Conservation (phyloP, 1,140 invertebrate genomes). For the Hesperophylax magnus region DNA sequence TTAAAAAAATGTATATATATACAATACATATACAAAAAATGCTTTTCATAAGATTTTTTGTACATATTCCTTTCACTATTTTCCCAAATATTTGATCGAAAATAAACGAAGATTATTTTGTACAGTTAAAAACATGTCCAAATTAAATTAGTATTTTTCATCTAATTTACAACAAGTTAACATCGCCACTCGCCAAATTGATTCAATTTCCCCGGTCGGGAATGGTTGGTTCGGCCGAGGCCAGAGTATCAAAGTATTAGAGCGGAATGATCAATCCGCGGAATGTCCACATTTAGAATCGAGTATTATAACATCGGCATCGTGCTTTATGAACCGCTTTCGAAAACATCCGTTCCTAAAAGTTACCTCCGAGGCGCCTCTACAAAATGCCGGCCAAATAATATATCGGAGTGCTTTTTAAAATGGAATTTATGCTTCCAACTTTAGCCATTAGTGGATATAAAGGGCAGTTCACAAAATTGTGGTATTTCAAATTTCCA, state of each 20-base stretch:
- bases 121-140: too few relatives aligned
- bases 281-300: constrained; percentile 33
- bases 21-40: too few relatives aligned
- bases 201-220: not conserved
- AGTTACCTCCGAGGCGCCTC: constrained; percentile 34
- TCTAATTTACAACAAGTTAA: not conserved
- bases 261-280: constrained; percentile 3
- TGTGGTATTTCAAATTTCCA: too few relatives aligned
- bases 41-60: too few relatives aligned
- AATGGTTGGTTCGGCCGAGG: not conserved
- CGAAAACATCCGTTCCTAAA: constrained; percentile 42
- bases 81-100: too few relatives aligned
- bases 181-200: not conserved
- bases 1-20: too few relatives aligned
- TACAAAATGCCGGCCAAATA: constrained; percentile 33
- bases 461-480: constrained; percentile 1
- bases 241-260: not conserved
- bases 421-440: constrained; percentile 43
- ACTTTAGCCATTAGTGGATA: constrained; percentile 24
- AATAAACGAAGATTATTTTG: too few relatives aligned
- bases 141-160: too few relatives aligned
- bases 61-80: too few relatives aligned
- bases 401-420: constrained; percentile 45
- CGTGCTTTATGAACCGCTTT: constrained; percentile 43
- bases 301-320: constrained; percentile 32